Conservation (phyloP, 2,888 invertebrate species). For the Deladenus siricidicola region DNA sequence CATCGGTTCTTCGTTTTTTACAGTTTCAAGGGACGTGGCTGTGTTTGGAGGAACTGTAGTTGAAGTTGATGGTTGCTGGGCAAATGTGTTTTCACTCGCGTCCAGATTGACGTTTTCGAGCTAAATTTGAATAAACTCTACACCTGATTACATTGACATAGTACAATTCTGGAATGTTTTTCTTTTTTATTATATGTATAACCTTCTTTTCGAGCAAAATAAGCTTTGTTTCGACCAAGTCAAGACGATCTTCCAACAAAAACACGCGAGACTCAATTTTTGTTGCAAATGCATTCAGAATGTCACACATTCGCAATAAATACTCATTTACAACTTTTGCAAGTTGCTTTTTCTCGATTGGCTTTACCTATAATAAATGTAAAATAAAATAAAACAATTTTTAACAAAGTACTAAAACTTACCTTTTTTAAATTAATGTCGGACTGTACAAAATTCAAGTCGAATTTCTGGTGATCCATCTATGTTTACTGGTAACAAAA, state of each 20-base stretch:
- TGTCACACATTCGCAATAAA: conserved; percentile 3
- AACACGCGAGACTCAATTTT: conserved; percentile 2
- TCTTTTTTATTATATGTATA: neutral
- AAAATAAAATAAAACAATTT: neutral
- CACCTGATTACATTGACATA: too few species aligned
- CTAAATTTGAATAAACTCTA: too few species aligned
- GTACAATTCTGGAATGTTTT: too few species aligned
- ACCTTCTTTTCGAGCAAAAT: conserved; percentile 2
- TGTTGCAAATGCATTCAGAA: conserved; percentile 3
- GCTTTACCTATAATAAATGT: neutral
- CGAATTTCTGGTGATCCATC: too few species aligned
- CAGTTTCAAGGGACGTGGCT: too few species aligned
- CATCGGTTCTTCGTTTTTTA: neutral
- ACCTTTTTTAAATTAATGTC: neutral
- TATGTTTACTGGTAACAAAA: neutral
- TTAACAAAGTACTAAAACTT: too few species aligned
- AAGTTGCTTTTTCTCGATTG: neutral
- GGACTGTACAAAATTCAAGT: conserved; percentile 1
- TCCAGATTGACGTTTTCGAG: neutral
- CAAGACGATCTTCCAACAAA: neutral
- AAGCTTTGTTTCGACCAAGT: conserved; percentile 5
- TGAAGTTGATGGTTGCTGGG: neutral
- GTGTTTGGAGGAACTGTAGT: neutral
- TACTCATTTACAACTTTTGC: neutral
- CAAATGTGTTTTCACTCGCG: neutral